phyloP scores from a whole-genome alignment of 2,888 invertebrate species.

The Drosophila bunnanda region DNA sequence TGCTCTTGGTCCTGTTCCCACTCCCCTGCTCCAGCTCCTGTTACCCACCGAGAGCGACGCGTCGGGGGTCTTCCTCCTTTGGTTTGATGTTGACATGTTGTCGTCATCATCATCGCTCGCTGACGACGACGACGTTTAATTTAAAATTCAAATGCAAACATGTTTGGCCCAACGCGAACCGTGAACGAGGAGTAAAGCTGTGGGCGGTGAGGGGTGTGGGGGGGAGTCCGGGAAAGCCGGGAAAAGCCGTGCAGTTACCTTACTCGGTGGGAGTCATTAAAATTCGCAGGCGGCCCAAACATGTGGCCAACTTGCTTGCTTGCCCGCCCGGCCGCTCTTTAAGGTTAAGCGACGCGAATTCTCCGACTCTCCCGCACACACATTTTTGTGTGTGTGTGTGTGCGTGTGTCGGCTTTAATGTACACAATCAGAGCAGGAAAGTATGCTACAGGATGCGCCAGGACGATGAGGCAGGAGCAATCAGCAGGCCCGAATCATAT shows the following conservation, averaged over 20 bases:
- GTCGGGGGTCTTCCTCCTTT: slow-evolving; percentile 27
- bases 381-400: background rate
- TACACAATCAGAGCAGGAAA: slow-evolving; percentile 70
- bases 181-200: slow-evolving; percentile 10
- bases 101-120: slow-evolving; percentile 51
- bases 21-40: background rate
- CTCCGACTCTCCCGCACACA: background rate
- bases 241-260: slow-evolving; percentile 36
- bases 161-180: slow-evolving; percentile 46
- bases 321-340: slow-evolving; percentile 49
- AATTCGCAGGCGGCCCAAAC: slow-evolving; percentile 67
- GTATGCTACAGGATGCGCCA: slow-evolving; percentile 59
- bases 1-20: background rate
- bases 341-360: slow-evolving; percentile 53
- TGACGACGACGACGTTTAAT: slow-evolving; percentile 62
- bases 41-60: background rate
- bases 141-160: slow-evolving; percentile 77
- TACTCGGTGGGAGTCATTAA: slow-evolving; percentile 62
- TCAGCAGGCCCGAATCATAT: slow-evolving; percentile 21
- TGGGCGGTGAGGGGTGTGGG: background rate
- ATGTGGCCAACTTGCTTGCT: slow-evolving; percentile 48
- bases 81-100: slow-evolving; percentile 49
- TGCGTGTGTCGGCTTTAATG: slow-evolving; percentile 57
- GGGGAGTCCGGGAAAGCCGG: background rate
- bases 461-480: slow-evolving; percentile 9